Evolutionary conservation across 2,113 vertebrate genomes (phyloP).

Genomic region (Tinamus guttatus): DNA sequence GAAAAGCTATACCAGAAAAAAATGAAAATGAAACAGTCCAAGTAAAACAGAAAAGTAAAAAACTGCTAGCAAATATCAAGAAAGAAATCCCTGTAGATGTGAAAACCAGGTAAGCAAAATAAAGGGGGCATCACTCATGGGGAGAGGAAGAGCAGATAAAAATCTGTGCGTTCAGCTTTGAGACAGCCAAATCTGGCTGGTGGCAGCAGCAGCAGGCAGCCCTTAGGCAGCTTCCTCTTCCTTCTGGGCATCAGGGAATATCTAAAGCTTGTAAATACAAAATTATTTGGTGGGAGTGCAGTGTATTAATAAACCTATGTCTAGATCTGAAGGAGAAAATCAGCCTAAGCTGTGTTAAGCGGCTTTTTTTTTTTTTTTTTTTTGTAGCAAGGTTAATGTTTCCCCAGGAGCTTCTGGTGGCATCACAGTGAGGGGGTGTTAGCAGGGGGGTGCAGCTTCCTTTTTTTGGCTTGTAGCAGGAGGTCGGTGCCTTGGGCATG

Average conservation of each 20-base stretch:
- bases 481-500: not conserved
- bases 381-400: not conserved
- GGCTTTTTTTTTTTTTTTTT: too few relatives aligned
- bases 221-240: not conserved
- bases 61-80: constrained; percentile 80
- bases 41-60: constrained; percentile 90
- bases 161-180: not conserved
- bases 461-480: not conserved
- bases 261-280: not conserved
- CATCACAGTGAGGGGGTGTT: not conserved
- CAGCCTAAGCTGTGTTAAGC: not conserved
- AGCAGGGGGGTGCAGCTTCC: not conserved
- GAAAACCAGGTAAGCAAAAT: constrained; percentile 86
- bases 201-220: not conserved
- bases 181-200: not conserved
- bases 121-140: not conserved
- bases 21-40: constrained; percentile 84
- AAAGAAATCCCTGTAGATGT: constrained; percentile 87
- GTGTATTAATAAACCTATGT: not conserved
- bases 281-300: not conserved
- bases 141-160: not conserved
- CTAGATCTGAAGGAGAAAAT: not conserved
- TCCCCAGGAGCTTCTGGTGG: not conserved
- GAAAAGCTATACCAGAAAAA: constrained; percentile 81
- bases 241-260: not conserved